These are phyloP conservation scores for Vannuccia rotundouncinata DNA, from an alignment of 2,888 invertebrate species.

Conservation along the genomic window DNA sequence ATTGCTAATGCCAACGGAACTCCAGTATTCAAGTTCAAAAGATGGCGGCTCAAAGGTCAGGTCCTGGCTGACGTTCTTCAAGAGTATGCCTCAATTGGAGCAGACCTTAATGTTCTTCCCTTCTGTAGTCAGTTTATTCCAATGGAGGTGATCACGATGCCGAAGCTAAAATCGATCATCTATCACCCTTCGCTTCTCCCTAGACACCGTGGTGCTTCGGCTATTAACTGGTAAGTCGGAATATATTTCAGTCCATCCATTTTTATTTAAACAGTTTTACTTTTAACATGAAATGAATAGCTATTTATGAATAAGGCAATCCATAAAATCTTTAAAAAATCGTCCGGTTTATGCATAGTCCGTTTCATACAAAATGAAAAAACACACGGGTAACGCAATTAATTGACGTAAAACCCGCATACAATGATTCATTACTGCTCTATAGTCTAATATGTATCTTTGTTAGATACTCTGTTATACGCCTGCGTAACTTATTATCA, in stretches of 20 bases:
- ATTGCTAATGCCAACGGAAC: constrained; percentile 66
- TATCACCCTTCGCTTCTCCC: constrained; percentile 93
- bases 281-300: too few species aligned
- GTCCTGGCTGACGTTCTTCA: constrained; percentile 73
- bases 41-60: constrained; percentile 79
- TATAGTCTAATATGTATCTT: too few species aligned
- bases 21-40: constrained; percentile 80
- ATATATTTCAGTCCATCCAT: neutral
- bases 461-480: too few species aligned
- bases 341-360: too few species aligned
- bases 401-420: too few species aligned
- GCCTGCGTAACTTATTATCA: too few species aligned
- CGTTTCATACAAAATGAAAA: too few species aligned
- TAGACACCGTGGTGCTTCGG: constrained; percentile 82
- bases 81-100: constrained; percentile 73
- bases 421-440: too few species aligned
- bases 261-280: too few species aligned
- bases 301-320: too few species aligned
- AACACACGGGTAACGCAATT: too few species aligned
- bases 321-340: too few species aligned
- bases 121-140: constrained; percentile 95
- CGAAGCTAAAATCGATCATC: constrained; percentile 77
- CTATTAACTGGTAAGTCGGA: constrained; percentile 74
- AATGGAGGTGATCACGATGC: constrained; percentile 84
- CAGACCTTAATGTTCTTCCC: constrained; percentile 85